Base-by-base conservation (phyloP, 2,113 vertebrate genomes). In the Urocolius indicus region DNA sequence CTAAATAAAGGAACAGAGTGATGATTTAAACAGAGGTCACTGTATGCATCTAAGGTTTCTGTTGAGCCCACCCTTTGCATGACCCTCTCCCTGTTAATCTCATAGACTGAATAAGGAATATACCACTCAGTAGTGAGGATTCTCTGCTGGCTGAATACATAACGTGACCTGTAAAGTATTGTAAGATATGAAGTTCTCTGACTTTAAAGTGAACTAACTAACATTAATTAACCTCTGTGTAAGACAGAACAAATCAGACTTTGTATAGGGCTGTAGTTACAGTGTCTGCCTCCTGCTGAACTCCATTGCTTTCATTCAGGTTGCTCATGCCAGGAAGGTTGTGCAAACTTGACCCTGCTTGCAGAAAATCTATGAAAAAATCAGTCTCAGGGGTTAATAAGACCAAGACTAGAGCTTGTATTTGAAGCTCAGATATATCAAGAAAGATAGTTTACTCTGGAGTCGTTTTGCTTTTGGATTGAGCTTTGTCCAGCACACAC, bases 361-460 rank as follows among this genome's bases (percentile, higher is more conserved):
- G 48, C 22, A 72, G 75, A 85, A 81, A 89, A 89, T 77, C 75
- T 85, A 89, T 92, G 80, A 76, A 55, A 55, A 76, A 81, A 58
- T 89, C 48, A 57, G 52, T 57, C 32, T 66, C 6, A 0, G 18
- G 41, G 58, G 46, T 81, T 85, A 89, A 89, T 62, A 76, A 55
- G 75, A 76, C 58, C 63, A 89, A 51, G 24, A 72, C 34, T 8
- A 85, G 32, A 78, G n/a, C 36, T 62, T 57, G 32, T 30, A 41
- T 36, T 62, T 85, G 24, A 92, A 65, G 65, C 62, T 85, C 85
- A 58, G 88, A n/a, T 54, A n/a, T 52, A 75, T 36, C 29, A 54
- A 59, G 29, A 79, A 84, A 69, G 38, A 13, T 29, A 69, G n/a
- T 65, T 79, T 24, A 57, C 7, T 77, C 24, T 58, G 58, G 17